Percentiles rank a stretch among this genome's conserved stretches.
Conservation (phyloP, 2,797 vertebrate species). For the Sphenopsis melanotis region DNA sequence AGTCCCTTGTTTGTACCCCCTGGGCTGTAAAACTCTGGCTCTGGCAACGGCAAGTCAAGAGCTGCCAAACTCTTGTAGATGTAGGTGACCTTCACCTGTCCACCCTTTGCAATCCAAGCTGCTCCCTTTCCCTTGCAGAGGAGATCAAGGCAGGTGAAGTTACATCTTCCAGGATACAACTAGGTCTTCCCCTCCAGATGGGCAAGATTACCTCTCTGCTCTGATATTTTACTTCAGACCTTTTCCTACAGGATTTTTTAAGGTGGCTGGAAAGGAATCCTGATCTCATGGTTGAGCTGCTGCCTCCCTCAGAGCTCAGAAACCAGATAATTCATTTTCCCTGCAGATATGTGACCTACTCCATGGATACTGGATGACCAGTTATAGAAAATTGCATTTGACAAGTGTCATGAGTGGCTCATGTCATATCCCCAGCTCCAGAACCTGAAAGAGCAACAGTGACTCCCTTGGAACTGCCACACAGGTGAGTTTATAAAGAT, state of each 20-base stretch:
- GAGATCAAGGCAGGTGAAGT: neutral
- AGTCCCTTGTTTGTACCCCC: accelerated
- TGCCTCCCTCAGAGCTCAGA: neutral
- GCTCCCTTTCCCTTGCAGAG: neutral
- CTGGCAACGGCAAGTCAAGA: neutral
- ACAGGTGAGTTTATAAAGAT: neutral
- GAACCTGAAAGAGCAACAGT: neutral
- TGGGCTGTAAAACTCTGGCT: neutral
- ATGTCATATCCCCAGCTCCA: neutral
- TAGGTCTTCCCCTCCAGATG: neutral
- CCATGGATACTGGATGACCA: neutral
- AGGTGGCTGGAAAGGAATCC: neutral
- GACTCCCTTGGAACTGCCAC: neutral
- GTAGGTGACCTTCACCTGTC: neutral
- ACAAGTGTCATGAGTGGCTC: neutral
- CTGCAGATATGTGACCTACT: neutral
- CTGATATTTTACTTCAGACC: neutral
- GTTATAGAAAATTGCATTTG: neutral
- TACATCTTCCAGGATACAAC: neutral
- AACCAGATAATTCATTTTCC: neutral
- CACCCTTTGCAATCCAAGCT: neutral
- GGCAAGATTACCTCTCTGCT: neutral
- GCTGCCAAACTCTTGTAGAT: neutral
- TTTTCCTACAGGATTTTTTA: neutral
- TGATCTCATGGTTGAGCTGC: neutral